Base-by-base conservation (phyloP, 1,140 invertebrate species). In the Colletes latitarsis region DNA sequence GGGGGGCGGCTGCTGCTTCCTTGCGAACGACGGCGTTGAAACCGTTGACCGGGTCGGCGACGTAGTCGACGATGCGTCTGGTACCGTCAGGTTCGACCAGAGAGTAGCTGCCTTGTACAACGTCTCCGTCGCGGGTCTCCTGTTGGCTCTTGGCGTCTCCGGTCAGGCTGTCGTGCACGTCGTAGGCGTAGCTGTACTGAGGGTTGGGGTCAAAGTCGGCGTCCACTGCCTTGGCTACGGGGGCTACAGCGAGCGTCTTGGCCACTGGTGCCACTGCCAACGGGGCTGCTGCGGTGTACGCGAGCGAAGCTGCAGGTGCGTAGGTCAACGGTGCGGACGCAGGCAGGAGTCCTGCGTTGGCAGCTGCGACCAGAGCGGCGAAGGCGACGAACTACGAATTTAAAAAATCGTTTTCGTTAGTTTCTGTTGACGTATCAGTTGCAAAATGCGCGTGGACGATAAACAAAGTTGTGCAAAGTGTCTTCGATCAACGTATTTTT, bases 11-110 rank as follows among this genome's bases (percentile, higher is more conserved):
- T 73, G 93, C 93, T 46, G 94, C 92, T 87, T 94, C 94, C 85
- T 94, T 94, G 87, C 94, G 94, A 14, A 95, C 94, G 46, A 95
- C 93, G 43, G 94, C 94, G 88, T 95, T 95, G 91, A 95, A 94
- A 86, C 94, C 94, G 84, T 94, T 94, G 79, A 94, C 89, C 4
- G 85, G 49, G 52, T 94, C 94, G 60, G 94, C 94, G 71, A 93
- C 92, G 91, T 95, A 95, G 76, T 93, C 93, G 68, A 95, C 95
- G 77, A 91, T 94, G 77, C 94, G 93, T 39, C 92, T 91, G 64
- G 93, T 94, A 80, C 95, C 94, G 82, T 95, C 95, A 63, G 95
- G 91, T 74, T 95, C 94, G 74, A 95, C 89, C 63, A 95, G 88
- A 10, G 93, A 94, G 92, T 95, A 95, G 77, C 93, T 94, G 5